phyloP scores from a whole-genome alignment of 1,140 invertebrate genomes.

The Limonius californicus region DNA sequence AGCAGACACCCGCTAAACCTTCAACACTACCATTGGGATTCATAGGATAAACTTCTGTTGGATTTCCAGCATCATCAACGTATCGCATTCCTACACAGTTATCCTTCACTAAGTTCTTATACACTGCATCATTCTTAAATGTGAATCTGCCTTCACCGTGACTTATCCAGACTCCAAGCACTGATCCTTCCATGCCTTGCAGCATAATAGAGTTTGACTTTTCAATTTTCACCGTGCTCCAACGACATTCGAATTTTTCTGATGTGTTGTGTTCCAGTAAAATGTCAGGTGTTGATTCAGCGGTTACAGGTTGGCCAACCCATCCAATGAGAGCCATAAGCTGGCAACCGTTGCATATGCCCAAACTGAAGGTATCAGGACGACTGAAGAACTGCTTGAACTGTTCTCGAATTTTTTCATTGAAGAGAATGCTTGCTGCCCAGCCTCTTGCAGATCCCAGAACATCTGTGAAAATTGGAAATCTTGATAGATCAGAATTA shows the following conservation, averaged over 20 bases:
- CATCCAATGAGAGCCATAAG: constrained; percentile 85
- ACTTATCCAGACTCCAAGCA: constrained; percentile 93
- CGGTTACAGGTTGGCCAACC: constrained; percentile 53
- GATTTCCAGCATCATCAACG: constrained; percentile 71
- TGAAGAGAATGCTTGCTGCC: constrained; percentile 86
- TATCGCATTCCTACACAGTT: constrained; percentile 75
- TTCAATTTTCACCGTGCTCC: constrained; percentile 76
- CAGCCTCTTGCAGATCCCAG: constrained; percentile 96
- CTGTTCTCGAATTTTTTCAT: constrained; percentile 60
- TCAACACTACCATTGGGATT: constrained; percentile 90
- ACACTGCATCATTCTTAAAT: constrained; percentile 53
- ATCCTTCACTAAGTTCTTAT: constrained; percentile 55
- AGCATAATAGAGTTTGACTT: constrained; percentile 80
- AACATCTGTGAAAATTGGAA: constrained; percentile 74
- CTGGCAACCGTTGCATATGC: constrained; percentile 97
- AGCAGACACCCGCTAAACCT: constrained; percentile 86
- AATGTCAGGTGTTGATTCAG: constrained; percentile 56
- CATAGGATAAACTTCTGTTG: constrained; percentile 82
- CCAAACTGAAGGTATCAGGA: constrained; percentile 87
- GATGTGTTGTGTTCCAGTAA: constrained; percentile 83
- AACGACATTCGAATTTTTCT: constrained; percentile 87
- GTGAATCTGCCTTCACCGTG: constrained; percentile 88
- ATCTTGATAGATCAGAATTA: not conserved
- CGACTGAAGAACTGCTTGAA: constrained; percentile 69
- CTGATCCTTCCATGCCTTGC: constrained; percentile 75